Evolutionary conservation across 2,797 vertebrate species (phyloP).

Genomic region (Rhinophrynus dorsalis): DNA sequence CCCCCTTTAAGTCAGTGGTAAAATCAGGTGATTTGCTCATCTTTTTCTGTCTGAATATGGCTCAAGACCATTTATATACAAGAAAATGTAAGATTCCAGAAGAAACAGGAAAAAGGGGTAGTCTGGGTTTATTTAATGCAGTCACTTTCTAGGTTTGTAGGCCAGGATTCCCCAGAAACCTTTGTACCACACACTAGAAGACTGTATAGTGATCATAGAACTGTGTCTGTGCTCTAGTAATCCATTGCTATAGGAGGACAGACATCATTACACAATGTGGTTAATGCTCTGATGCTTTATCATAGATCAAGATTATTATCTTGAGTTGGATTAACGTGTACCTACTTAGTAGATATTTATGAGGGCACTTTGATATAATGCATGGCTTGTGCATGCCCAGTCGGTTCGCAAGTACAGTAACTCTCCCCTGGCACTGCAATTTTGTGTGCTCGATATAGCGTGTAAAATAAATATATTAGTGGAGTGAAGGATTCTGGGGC

Average conservation of each 20-base stretch:
- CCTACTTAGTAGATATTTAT: constrained; percentile 46
- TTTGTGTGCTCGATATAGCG: constrained; percentile 14
- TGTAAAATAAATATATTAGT: constrained; percentile 28
- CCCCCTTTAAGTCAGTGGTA: no score
- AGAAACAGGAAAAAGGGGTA: no score
- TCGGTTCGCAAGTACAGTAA: constrained; percentile 27
- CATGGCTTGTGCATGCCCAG: constrained; percentile 32
- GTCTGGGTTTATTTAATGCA: no score
- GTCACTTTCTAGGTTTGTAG: neutral
- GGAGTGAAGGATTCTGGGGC: neutral
- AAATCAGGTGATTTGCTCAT: no score
- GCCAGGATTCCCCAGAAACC: neutral
- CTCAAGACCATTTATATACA: no score
- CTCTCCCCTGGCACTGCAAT: constrained; percentile 11
- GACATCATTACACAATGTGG: constrained; percentile 20
- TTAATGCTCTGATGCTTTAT: constrained; percentile 21
- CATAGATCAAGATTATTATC: constrained; percentile 41
- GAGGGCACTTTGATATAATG: constrained; percentile 32
- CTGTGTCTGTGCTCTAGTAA: neutral
- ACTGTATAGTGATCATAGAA: neutral
- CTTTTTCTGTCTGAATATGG: no score
- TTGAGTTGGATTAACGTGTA: constrained; percentile 25
- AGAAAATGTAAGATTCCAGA: no score
- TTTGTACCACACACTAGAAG: neutral
- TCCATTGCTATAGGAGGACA: neutral